Base-by-base conservation (phyloP, 2,797 vertebrate genomes). In the Tamandua tetradactyla region DNA sequence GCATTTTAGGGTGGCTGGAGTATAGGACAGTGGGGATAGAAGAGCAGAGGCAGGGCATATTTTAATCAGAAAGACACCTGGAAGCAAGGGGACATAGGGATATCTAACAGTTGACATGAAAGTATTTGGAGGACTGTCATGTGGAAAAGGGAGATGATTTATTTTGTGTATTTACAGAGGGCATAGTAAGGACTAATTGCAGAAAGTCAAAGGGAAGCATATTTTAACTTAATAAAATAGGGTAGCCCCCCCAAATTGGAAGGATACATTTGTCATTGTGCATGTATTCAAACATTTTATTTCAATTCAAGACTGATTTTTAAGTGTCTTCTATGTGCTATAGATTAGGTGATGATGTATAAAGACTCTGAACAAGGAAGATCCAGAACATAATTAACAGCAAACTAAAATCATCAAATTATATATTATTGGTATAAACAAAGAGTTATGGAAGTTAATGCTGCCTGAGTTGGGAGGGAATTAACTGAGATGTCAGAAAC, bases 301-400 rank as follows among this genome's bases (percentile, higher is more conserved):
- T 89, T 89, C 71, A 72, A 92, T 72, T 86, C 66, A 86, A 71
- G 62, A 71, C 20, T 42, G 23, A 91, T 49, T 79, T 92, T 91
- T 37, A 71, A 94, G 37, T 68, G 40, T 18, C 93, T 85, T 62
- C 0, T 32, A 13, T 42, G 20, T 42, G 13, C 25, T 89, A 4
- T 66, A 78, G 75, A 40, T 12, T 94, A n/a, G 42, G 10, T 93
- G 84, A 59, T 25, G 64, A 52, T 83, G 18, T 40, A 47, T 12
- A 23, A 55, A 59, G 71, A 47, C 27, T 64, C 71, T 74, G 69
- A 87, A 40, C n/a, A 75, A 74, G 32, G 78, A 87, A 69, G 23
- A 35, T 93, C 17, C 25, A 47, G 10, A 69, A 68, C 37, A 83
- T 69, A 49, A 91, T 55, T 74, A 93, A 79, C 11, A 80, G 27